Evolutionary conservation across 2,888 invertebrate species (phyloP).

Genomic region (Pristionchus entomophagus): DNA sequence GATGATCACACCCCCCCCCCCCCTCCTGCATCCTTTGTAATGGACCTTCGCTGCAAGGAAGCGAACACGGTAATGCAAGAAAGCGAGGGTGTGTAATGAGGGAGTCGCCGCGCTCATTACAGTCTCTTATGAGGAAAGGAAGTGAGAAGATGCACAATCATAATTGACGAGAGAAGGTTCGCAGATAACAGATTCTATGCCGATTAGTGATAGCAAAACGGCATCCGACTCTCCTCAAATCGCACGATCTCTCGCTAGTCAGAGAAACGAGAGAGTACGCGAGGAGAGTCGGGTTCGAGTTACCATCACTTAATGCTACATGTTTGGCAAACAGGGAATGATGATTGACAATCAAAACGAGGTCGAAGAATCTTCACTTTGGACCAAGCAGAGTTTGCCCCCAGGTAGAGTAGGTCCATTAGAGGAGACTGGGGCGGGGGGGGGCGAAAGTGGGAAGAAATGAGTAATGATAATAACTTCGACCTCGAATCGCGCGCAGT

Average conservation of each 20-base stretch:
- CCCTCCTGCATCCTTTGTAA: background rate
- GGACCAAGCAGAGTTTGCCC: background rate
- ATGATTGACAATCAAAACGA: background rate
- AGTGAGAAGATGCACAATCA: background rate
- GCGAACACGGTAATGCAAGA: background rate
- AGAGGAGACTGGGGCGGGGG: background rate
- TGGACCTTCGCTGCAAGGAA: background rate
- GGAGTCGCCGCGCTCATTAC: background rate
- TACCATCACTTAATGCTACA: no score
- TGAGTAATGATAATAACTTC: conserved; percentile 5
- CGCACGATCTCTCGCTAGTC: no score
- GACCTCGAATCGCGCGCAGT: background rate
- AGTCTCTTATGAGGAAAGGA: background rate
- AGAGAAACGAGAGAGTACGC: no score
- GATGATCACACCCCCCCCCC: background rate
- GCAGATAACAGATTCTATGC: no score
- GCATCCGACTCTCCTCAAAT: no score
- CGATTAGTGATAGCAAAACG: no score
- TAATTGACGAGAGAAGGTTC: conserved; percentile 4
- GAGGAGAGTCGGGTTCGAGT: no score
- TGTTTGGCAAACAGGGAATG: background rate
- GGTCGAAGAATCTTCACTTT: background rate
- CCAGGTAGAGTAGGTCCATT: background rate
- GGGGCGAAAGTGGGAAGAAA: background rate
- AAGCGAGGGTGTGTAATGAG: background rate